phyloP scores from a whole-genome alignment of 1,140 invertebrate species.

The Panulirus ornatus region DNA sequence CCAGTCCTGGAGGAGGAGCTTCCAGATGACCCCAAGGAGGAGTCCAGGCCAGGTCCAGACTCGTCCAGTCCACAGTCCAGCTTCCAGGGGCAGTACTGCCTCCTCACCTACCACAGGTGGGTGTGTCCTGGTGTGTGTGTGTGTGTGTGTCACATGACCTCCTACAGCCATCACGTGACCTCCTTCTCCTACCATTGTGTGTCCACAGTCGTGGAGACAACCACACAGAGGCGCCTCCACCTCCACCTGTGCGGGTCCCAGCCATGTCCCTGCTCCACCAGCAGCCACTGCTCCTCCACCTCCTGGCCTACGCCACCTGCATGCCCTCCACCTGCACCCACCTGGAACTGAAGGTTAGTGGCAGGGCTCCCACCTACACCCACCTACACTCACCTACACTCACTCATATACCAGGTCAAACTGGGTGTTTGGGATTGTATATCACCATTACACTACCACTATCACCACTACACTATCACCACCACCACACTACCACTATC shows the following conservation, averaged over 20 bases:
- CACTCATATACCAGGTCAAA: too few relatives aligned
- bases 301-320: constrained; percentile 36
- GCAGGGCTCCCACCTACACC: background rate
- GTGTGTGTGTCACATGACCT: too few relatives aligned
- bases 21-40: too few relatives aligned
- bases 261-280: background rate
- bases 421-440: too few relatives aligned
- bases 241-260: background rate
- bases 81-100: constrained; percentile 44
- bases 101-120: constrained; percentile 33
- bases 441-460: background rate
- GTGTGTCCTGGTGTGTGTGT: background rate
- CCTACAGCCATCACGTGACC: too few relatives aligned
- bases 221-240: too few relatives aligned
- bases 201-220: background rate
- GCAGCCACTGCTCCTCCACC: background rate
- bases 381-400: background rate
- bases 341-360: constrained; percentile 32
- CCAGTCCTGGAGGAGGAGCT: too few relatives aligned
- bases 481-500: background rate
- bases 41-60: background rate
- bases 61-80: background rate
- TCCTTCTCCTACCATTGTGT: too few relatives aligned
- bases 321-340: constrained; percentile 50
- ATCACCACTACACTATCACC: background rate